A percentile compares a stretch with the other conserved stretches of the same genome.
Evolutionary conservation across 2,888 invertebrate species (phyloP).

Genomic region (Nomada lathburiana): DNA sequence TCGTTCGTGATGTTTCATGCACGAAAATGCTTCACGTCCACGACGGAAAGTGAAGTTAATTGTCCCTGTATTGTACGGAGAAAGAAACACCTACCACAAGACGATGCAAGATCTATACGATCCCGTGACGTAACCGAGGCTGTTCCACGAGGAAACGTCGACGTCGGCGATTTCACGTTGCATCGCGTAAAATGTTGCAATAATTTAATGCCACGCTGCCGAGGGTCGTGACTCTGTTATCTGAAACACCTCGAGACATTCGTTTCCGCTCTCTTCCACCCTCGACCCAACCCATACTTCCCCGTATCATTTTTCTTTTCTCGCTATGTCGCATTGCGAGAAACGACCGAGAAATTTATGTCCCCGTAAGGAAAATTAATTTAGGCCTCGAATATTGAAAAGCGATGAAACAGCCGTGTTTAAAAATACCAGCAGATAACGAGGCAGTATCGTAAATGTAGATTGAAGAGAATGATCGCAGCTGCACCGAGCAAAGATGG

Average conservation of each 20-base stretch:
- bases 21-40: slow-evolving; percentile 1
- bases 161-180: slow-evolving; percentile 37
- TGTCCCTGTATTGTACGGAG: slow-evolving; percentile 36
- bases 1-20: slow-evolving; percentile 36
- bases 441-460: slow-evolving; percentile 54
- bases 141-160: slow-evolving; percentile 23
- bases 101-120: slow-evolving; percentile 43
- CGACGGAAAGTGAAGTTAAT: slow-evolving; percentile 53
- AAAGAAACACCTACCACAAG: slow-evolving; percentile 18
- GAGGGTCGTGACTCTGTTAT: slow-evolving; percentile 7
- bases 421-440: slow-evolving; percentile 54
- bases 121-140: slow-evolving; percentile 47
- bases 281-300: not conserved
- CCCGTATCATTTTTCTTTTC: not conserved
- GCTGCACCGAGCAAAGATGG: slow-evolving; percentile 15
- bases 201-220: slow-evolving; percentile 42
- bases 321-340: slow-evolving; percentile 12
- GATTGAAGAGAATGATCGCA: slow-evolving; percentile 36
- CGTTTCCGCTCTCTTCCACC: not conserved
- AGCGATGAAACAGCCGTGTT: slow-evolving; percentile 54
- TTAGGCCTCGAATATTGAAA: slow-evolving; percentile 48
- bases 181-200: slow-evolving; percentile 39
- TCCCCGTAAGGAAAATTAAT: slow-evolving; percentile 51
- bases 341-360: slow-evolving; percentile 47
- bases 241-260: slow-evolving; percentile 27